Evolutionary conservation across 2,113 vertebrate species (phyloP).

Genomic region (Sinocyclocheilus anshuiensis): DNA sequence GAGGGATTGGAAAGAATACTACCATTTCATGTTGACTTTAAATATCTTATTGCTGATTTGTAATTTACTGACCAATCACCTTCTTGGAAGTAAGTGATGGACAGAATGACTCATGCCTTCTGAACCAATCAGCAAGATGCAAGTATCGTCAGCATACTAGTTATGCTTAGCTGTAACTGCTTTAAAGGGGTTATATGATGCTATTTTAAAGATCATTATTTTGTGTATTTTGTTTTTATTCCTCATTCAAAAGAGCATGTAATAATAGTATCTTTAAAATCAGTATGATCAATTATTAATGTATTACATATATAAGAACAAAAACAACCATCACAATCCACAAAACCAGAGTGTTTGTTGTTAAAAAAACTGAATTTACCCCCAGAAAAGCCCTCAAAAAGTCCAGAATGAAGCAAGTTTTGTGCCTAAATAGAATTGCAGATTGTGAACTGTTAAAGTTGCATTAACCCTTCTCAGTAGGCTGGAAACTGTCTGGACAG

Average conservation of each 20-base stretch:
- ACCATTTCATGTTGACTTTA: slow-evolving; percentile 9
- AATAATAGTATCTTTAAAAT: not conserved
- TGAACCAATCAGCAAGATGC: slow-evolving; percentile 13
- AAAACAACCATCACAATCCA: slow-evolving; percentile 36
- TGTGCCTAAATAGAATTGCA: slow-evolving; percentile 60
- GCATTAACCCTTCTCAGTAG: slow-evolving; percentile 59
- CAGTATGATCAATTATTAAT: not conserved
- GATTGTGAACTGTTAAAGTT: slow-evolving; percentile 73
- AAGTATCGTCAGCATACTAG: not conserved
- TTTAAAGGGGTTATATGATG: not conserved
- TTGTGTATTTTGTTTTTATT: not conserved
- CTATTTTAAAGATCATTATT: no score
- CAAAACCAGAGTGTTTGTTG: not conserved
- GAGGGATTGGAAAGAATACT: not conserved
- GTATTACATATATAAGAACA: not conserved
- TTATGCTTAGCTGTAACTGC: not conserved
- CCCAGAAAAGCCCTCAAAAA: not conserved
- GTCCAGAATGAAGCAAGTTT: not conserved
- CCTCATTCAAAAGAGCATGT: not conserved
- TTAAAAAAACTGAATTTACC: not conserved
- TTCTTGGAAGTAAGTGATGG: not conserved
- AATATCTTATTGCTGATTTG: slow-evolving; percentile 3
- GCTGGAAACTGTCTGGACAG: not conserved
- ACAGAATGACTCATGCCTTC: not conserved
- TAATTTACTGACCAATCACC: slow-evolving; percentile 17